Evolutionary conservation across 2,888 invertebrate genomes (phyloP).

Genomic region (Artemia sinica): DNA sequence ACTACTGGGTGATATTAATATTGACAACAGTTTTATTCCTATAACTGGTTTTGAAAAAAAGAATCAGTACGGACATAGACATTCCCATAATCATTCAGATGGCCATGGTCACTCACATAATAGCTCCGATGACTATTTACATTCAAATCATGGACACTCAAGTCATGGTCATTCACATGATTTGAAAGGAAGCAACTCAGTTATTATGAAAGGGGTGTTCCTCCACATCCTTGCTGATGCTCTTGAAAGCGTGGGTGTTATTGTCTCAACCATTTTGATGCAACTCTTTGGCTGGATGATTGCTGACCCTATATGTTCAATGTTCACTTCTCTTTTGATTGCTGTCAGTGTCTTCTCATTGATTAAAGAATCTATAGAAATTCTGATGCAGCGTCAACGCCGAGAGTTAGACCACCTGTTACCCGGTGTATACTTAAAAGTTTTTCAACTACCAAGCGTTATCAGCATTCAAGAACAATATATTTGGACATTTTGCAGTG

Average conservation of each 20-base stretch:
- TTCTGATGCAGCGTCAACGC: constrained; percentile 89
- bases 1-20: constrained; percentile 22
- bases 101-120: too few relatives aligned
- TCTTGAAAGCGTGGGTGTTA: constrained; percentile 87
- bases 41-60: background rate
- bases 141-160: too few relatives aligned
- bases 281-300: constrained; percentile 94
- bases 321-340: too few relatives aligned
- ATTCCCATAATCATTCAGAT: too few relatives aligned
- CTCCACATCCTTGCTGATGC: constrained; percentile 91
- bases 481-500: constrained; percentile 94
- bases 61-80: too few relatives aligned
- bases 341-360: too few relatives aligned
- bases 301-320: constrained; percentile 91
- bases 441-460: constrained; percentile 73
- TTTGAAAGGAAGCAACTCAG: too few relatives aligned
- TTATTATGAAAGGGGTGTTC: constrained; percentile 89
- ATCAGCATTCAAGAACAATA: constrained; percentile 87
- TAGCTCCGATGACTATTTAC: too few relatives aligned
- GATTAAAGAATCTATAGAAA: constrained; percentile 61
- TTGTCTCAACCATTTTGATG: constrained; percentile 83
- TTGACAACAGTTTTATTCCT: constrained; percentile 3
- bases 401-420: constrained; percentile 56
- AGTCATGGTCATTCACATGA: too few relatives aligned
- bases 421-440: constrained; percentile 72